Evolutionary conservation across 2,113 vertebrate species (phyloP).

Genomic region (Lates calcarifer): DNA sequence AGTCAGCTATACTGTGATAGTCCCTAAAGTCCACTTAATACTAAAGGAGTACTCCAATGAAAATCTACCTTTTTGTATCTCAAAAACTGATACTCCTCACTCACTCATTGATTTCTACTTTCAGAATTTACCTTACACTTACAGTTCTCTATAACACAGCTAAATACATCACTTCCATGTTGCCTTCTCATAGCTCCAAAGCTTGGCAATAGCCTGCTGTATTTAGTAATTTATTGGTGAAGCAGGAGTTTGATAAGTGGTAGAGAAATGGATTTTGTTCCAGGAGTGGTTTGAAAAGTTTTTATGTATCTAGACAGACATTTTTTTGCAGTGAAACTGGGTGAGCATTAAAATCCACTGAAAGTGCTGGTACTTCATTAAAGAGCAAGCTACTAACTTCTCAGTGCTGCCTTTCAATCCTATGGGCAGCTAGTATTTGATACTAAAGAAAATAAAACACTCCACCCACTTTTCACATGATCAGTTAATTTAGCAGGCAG

Average conservation of each 20-base stretch:
- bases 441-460: no score
- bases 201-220: background rate
- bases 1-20: constrained; percentile 24
- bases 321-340: background rate
- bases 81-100: no score
- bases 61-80: background rate
- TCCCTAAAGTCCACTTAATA: constrained; percentile 8
- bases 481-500: background rate
- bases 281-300: background rate
- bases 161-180: background rate
- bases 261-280: background rate
- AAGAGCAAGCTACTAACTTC: background rate
- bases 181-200: background rate
- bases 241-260: background rate
- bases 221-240: background rate
- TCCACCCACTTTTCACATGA: no score
- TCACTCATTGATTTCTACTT: no score
- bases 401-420: background rate
- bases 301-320: background rate
- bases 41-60: background rate
- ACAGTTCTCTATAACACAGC: no score
- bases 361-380: background rate
- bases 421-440: background rate
- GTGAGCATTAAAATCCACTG: background rate
- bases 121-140: background rate